Conservation (phyloP, 2,113 vertebrate species). For the Protobothrops flavoviridis region DNA sequence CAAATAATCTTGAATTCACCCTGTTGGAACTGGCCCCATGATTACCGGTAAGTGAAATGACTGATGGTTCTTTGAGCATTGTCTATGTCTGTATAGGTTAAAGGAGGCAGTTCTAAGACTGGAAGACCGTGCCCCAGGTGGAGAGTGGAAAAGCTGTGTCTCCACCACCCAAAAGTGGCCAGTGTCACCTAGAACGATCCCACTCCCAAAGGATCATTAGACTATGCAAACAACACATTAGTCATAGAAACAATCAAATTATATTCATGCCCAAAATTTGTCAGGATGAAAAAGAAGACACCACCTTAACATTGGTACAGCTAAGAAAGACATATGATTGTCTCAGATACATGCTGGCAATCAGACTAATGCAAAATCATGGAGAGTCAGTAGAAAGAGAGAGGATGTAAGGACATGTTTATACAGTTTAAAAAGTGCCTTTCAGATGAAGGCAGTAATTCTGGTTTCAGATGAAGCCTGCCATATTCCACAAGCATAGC, state of each 20-base stretch:
- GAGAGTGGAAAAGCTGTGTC: neutral
- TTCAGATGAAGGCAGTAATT: neutral
- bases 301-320: neutral
- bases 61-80: neutral
- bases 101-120: neutral
- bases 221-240: too few species aligned
- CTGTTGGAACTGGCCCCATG: too few species aligned
- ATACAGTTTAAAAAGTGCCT: too few species aligned
- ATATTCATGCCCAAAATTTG: neutral
- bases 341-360: too few species aligned
- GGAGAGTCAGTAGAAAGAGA: too few species aligned
- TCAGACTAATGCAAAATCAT: too few species aligned
- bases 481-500: neutral
- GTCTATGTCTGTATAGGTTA: neutral
- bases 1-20: too few species aligned
- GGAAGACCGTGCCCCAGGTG: neutral
- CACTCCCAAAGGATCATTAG: neutral
- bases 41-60: too few species aligned
- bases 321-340: neutral
- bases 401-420: too few species aligned
- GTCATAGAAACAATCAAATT: too few species aligned
- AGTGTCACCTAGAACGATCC: neutral
- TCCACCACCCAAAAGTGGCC: neutral
- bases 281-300: neutral
- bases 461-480: neutral